A percentile compares a stretch with the other conserved stretches of the same genome.
These are phyloP conservation scores for Zosterops lateralis DNA, from an alignment of 2,113 vertebrate species.

Conservation along the genomic window DNA sequence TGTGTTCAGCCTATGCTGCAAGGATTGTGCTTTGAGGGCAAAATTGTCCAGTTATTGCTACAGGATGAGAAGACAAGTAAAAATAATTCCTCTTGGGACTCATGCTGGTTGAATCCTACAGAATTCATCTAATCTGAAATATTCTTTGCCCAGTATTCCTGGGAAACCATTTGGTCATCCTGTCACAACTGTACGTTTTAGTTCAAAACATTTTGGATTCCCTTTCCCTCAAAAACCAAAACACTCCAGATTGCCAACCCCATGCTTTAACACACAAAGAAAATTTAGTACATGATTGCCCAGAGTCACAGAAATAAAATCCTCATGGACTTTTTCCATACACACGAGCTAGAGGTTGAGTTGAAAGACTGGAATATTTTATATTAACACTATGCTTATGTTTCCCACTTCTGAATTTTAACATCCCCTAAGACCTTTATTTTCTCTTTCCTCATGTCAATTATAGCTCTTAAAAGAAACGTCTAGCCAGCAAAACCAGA, in stretches of 20 bases:
- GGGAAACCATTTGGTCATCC: background rate
- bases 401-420: constrained; percentile 17
- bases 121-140: background rate
- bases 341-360: background rate
- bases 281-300: background rate
- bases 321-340: background rate
- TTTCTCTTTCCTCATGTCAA: background rate
- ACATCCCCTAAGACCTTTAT: background rate
- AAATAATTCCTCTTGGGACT: background rate
- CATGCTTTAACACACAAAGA: background rate
- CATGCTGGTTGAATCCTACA: background rate
- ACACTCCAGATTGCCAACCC: background rate
- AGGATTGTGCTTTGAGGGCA: background rate
- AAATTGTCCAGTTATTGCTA: background rate
- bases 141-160: background rate
- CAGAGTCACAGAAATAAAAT: background rate
- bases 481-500: background rate
- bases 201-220: background rate
- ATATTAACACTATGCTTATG: background rate
- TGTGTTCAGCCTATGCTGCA: background rate
- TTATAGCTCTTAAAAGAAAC: background rate
- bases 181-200: background rate
- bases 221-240: background rate
- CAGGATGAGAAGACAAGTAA: background rate
- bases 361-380: background rate